Base-by-base conservation (phyloP, 2,888 invertebrate genomes). In the Heliconius cydno region DNA sequence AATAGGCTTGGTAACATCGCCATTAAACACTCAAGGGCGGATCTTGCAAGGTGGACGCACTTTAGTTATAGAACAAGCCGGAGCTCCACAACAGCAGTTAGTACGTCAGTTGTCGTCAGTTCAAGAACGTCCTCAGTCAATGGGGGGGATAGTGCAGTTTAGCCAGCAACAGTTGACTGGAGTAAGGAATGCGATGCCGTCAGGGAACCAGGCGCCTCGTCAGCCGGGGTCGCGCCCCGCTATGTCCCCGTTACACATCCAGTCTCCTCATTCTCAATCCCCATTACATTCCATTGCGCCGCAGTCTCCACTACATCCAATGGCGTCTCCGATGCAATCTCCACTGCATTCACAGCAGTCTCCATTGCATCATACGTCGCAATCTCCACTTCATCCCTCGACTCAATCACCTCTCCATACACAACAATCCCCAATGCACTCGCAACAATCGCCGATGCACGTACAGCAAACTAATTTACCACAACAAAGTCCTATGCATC, bases 291-390 rank as follows among this genome's bases (percentile, higher is more conserved):
- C 85, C 25, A 84, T 85, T n/a, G 86, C 87, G 30, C 87, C 87
- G n/a, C 87, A 86, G 68, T 89, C 88, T 38, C 88, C 88, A 2
- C 77, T 88, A 15, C 88, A 89, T 79, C 87, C 83, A 80, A 86
- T 83, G 74, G 89, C 91, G 3, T 91, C 92, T 2, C 92, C 92
- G 67, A 92, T 92, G 90, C 93, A 92, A 82, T 93, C 93, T 12
- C 93, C 93, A 22, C 84, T 93, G 82, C 93, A 93, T 80, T 91
- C 93, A n/a, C 93, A 93, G 78, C 93, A 93, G 79, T 92, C 92
- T 4, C 89, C 92, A 0, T 81, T 92, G 60, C 92, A 93, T 81
- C 91, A 92, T 81, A 89, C 91, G 34, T 86, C 92, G 22, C 93
- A 93, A 79, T 92, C 93, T 1, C 93, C 93, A 19, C 82, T 91